These are phyloP conservation scores for Athetis lepigone DNA, from an alignment of 2,888 invertebrate species.

Conservation along the genomic window DNA sequence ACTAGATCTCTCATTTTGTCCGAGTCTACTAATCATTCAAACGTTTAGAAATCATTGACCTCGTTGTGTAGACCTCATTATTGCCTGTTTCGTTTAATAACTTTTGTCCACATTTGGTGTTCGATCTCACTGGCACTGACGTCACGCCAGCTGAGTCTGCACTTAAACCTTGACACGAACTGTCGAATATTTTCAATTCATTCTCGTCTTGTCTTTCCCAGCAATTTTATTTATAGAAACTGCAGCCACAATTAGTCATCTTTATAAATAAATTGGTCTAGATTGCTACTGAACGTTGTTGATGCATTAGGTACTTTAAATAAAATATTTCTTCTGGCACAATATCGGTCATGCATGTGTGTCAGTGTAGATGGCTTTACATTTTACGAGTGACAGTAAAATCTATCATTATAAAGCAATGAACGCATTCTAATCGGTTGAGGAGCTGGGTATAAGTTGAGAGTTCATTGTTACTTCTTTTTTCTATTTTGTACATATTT, in stretches of 20 bases:
- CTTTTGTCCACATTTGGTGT: conserved; percentile 45
- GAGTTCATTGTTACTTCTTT: conserved; percentile 69
- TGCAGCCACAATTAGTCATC: conserved; percentile 40
- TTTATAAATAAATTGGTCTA: conserved; percentile 56
- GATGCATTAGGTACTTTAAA: conserved; percentile 24
- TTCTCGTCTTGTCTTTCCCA: conserved; percentile 32
- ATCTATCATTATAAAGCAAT: conserved; percentile 65
- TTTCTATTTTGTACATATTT: too few relatives aligned
- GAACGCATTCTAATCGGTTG: conserved; percentile 56
- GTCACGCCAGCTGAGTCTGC: conserved; percentile 28
- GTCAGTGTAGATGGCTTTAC: conserved; percentile 9
- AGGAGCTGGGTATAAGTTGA: conserved; percentile 60
- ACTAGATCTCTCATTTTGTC: too few relatives aligned
- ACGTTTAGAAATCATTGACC: conserved; percentile 45
- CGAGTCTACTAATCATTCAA: conserved; percentile 13
- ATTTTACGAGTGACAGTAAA: conserved; percentile 66
- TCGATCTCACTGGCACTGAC: conserved; percentile 41
- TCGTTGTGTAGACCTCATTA: conserved; percentile 28
- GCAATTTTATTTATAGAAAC: conserved; percentile 45
- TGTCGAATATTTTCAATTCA: conserved; percentile 49
- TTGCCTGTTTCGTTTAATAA: conserved; percentile 28
- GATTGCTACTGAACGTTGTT: conserved; percentile 46
- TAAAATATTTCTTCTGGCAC: conserved; percentile 24
- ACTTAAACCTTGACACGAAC: conserved; percentile 59
- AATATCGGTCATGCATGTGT: conserved; percentile 25